Evolutionary conservation across 2,888 invertebrate genomes (phyloP), one percentile per base, ranked within the genome.

Genomic region (Clivina fossor): DNA sequence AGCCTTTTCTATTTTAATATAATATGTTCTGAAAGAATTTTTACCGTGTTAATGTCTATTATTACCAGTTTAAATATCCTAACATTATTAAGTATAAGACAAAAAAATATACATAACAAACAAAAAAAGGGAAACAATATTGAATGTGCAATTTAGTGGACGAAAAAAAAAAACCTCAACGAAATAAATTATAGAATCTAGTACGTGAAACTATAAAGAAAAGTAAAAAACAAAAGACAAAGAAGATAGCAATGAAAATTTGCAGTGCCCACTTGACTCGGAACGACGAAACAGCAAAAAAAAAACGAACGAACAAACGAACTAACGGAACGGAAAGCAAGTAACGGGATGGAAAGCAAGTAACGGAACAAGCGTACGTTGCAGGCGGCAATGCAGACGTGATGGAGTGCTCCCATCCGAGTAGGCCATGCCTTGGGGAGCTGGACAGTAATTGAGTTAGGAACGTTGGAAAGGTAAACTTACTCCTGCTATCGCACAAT

Each of bases 391-490:
- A 11, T 22, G 19, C 35, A 32, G 16, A 38, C 38, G 37, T 49
- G 49, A 38, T 49, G 19, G 38, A 49, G 38, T 37, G 26, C 26
- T 16, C 26, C 50, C 19, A 28, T 35, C 50, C 16, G 26, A 20
- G 43, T 22, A 40, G 43, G 16, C 19, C 19, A 8, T 8, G 22
- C 37, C 38, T 15, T 16, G 18, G 49, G 49, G 49, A 37, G 37
- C 19, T 22, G 26, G 24, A 30, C 37, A 26, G 54, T 55, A 55
- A 55, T 55, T 55, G 46, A 55, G 55, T 55, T 55, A 55, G 47
- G 38, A 43, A 41, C 47, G 38, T 44, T 18, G 30, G 35, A 24
- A 44, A 55, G 55, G 55, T 55, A 55, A 55, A 55, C 46, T 55
- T 37, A 28, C 40, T 32, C 41, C 30, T 22, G 7, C 18, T 8